Evolutionary conservation across 1,140 invertebrate genomes (phyloP).

Genomic region (Euura saliciscinereae): DNA sequence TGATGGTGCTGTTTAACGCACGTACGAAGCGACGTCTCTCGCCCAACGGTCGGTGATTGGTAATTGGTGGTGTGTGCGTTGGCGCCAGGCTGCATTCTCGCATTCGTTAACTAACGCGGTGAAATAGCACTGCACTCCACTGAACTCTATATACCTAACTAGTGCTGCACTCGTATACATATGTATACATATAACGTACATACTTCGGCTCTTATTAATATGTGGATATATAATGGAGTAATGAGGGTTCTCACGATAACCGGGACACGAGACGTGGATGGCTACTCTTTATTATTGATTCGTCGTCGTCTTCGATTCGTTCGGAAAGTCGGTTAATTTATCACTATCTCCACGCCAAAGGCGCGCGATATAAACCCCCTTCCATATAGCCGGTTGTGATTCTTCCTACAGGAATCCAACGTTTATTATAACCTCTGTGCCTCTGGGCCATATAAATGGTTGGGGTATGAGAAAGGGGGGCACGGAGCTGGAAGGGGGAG

Average conservation of each 20-base stretch:
- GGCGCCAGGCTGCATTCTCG: conserved; percentile 58
- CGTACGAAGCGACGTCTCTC: neutral
- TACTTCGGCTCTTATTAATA: neutral
- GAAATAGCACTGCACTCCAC: neutral
- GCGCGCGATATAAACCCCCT: neutral
- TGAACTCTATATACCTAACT: no score
- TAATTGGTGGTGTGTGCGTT: conserved; percentile 39
- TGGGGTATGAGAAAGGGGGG: neutral
- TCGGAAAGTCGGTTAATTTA: neutral
- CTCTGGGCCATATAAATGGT: neutral
- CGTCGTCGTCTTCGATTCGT: neutral
- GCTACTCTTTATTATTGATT: neutral
- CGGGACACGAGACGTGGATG: neutral
- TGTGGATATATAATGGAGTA: neutral
- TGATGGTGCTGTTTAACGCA: neutral
- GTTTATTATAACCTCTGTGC: neutral
- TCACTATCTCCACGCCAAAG: neutral
- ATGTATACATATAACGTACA: neutral
- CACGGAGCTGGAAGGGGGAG: neutral
- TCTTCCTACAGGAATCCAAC: neutral
- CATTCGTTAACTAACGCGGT: conserved; percentile 50
- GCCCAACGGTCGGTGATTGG: neutral
- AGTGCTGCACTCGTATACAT: no score
- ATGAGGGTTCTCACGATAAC: neutral
- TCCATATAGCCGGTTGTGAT: neutral